Evolutionary conservation across 2,797 vertebrate species (phyloP).

Genomic region (Taenioides sp.): DNA sequence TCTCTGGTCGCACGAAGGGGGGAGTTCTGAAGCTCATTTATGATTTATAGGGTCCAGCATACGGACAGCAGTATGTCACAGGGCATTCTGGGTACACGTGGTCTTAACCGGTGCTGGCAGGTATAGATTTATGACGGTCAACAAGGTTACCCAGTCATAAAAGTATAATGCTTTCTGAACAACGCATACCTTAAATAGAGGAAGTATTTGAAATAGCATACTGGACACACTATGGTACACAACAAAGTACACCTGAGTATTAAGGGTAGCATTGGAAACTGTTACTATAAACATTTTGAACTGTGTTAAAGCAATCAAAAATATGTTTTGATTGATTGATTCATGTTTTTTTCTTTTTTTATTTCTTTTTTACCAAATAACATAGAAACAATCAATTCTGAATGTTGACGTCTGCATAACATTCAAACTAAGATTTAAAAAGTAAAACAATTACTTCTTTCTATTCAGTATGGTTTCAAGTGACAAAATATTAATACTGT

Average conservation of each 20-base stretch:
- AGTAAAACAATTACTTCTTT: too few relatives aligned
- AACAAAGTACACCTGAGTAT: neutral
- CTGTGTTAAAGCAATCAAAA: too few relatives aligned
- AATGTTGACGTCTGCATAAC: too few relatives aligned
- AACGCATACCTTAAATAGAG: neutral
- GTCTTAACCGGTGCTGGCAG: slow-evolving; percentile 11
- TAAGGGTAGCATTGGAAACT: neutral
- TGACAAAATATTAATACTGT: too few relatives aligned
- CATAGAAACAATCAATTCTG: too few relatives aligned
- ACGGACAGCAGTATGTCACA: slow-evolving; percentile 31
- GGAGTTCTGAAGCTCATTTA: slow-evolving; percentile 24
- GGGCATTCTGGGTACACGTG: slow-evolving; percentile 6
- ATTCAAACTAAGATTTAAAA: too few relatives aligned
- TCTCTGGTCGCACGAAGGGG: slow-evolving; percentile 37
- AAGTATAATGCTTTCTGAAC: neutral
- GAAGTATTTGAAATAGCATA: neutral
- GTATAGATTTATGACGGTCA: neutral
- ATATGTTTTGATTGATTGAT: too few relatives aligned
- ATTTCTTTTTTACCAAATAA: too few relatives aligned
- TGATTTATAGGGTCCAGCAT: slow-evolving; percentile 19
- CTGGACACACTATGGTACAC: neutral
- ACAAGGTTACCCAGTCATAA: slow-evolving; percentile 14
- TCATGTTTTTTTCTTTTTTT: too few relatives aligned
- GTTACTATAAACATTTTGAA: too few relatives aligned
- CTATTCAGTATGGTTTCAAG: too few relatives aligned